Conservation (phyloP, 2,888 invertebrate species). For the Thymelicus sylvestris region DNA sequence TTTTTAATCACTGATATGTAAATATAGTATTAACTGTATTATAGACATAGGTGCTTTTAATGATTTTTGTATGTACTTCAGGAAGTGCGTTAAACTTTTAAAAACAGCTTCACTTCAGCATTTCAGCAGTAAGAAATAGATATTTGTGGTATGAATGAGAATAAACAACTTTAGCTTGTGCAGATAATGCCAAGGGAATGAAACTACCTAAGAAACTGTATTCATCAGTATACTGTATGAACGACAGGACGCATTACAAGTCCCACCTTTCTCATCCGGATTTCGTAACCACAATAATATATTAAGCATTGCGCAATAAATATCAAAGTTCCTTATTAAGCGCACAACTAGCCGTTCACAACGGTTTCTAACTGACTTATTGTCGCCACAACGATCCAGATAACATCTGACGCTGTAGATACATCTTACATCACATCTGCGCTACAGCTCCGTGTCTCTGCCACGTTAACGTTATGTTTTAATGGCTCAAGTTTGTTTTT, state of each 20-base stretch:
- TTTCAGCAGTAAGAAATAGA: too few relatives aligned
- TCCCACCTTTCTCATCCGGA: neutral
- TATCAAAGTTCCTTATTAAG: conserved; percentile 41
- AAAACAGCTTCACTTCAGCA: too few relatives aligned
- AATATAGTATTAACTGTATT: too few relatives aligned
- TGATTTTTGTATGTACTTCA: too few relatives aligned
- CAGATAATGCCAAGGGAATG: too few relatives aligned
- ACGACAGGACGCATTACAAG: neutral
- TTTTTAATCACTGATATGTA: too few relatives aligned
- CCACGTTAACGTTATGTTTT: neutral
- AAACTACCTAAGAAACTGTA: too few relatives aligned
- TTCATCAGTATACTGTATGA: neutral
- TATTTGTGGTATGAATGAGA: too few relatives aligned
- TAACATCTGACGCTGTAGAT: conserved; percentile 54
- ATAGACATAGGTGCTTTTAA: too few relatives aligned
- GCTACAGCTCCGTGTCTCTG: neutral
- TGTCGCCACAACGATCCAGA: conserved; percentile 68
- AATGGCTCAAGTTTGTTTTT: neutral
- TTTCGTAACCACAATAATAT: neutral
- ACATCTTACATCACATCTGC: conserved; percentile 48
- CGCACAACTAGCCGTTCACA: conserved; percentile 63
- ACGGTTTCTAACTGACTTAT: conserved; percentile 77
- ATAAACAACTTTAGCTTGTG: too few relatives aligned
- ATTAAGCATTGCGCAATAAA: conserved; percentile 14
- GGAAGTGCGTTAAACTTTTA: too few relatives aligned